Conservation (phyloP, 2,797 vertebrate species). For the Linurgus olivaceus region DNA sequence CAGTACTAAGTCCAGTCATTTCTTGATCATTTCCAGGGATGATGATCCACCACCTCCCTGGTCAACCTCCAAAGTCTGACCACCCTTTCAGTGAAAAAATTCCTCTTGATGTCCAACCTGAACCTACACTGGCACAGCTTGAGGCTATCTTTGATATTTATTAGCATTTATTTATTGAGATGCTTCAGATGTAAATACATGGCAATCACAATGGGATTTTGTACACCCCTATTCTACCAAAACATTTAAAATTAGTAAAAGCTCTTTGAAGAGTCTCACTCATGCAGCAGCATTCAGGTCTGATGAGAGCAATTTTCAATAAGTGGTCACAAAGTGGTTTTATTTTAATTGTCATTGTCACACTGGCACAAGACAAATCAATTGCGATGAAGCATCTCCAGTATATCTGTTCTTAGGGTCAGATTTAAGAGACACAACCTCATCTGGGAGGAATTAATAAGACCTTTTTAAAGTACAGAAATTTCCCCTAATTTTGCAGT, state of each 20-base stretch:
- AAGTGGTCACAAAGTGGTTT: slow-evolving; percentile 42
- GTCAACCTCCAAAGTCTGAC: not conserved
- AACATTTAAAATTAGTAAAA: slow-evolving; percentile 22
- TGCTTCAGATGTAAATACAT: not conserved
- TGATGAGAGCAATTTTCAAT: slow-evolving; percentile 22
- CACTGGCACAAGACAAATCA: not conserved
- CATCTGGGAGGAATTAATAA: not conserved
- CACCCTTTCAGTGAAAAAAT: not conserved
- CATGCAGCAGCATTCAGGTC: slow-evolving; percentile 36
- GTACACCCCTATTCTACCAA: slow-evolving; percentile 40
- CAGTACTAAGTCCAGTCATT: not conserved
- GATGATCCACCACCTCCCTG: not conserved
- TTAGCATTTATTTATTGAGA: not conserved
- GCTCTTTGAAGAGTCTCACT: slow-evolving; percentile 13
- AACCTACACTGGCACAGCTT: not conserved
- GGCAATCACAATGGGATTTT: not conserved
- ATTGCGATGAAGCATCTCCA: not conserved
- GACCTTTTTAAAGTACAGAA: not conserved
- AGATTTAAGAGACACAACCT: not conserved
- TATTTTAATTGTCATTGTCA: slow-evolving; percentile 60
- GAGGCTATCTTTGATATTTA: not conserved
- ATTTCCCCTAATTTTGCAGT: not conserved
- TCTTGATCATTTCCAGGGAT: not conserved
- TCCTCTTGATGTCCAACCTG: not conserved
- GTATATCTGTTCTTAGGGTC: not conserved